Percentiles rank a stretch among this genome's conserved stretches.
phyloP scores from a whole-genome alignment of 2,797 vertebrate species.

The Malurus splendens region DNA sequence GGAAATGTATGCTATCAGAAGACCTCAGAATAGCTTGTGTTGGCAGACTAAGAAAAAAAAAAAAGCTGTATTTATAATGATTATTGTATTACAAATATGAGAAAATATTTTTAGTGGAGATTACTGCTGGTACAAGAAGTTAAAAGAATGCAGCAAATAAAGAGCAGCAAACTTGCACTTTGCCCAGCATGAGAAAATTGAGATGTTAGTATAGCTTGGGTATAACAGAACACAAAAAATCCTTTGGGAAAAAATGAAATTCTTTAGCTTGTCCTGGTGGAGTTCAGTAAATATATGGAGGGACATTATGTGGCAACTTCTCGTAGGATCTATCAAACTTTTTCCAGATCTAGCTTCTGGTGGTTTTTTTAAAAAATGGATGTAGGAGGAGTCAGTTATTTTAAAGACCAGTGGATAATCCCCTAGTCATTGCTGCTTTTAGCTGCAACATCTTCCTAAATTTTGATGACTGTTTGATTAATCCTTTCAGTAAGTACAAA shows the following conservation, averaged over 20 bases:
- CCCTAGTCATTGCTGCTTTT: fast-evolving
- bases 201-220: not conserved
- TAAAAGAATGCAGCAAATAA: not conserved
- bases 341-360: not conserved
- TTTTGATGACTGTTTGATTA: not conserved
- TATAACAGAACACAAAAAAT: not conserved
- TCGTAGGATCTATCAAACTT: not conserved
- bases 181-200: not conserved
- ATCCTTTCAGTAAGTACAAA: not conserved
- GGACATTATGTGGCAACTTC: not conserved
- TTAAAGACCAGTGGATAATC: not conserved
- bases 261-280: not conserved
- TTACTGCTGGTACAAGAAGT: not conserved
- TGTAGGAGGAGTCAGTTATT: not conserved
- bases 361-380: not conserved
- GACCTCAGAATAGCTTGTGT: not conserved
- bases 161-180: not conserved
- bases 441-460: not conserved
- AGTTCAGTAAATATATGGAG: not conserved
- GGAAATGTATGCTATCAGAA: not conserved
- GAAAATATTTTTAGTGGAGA: not conserved
- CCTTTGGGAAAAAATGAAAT: fast-evolving
- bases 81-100: not conserved
- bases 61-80: not conserved
- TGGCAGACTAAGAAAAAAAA: not conserved